A percentile compares a stretch with the other conserved stretches of the same genome.
phyloP scores from a whole-genome alignment of 2,888 invertebrate genomes.

The Amblyteles armatorius region DNA sequence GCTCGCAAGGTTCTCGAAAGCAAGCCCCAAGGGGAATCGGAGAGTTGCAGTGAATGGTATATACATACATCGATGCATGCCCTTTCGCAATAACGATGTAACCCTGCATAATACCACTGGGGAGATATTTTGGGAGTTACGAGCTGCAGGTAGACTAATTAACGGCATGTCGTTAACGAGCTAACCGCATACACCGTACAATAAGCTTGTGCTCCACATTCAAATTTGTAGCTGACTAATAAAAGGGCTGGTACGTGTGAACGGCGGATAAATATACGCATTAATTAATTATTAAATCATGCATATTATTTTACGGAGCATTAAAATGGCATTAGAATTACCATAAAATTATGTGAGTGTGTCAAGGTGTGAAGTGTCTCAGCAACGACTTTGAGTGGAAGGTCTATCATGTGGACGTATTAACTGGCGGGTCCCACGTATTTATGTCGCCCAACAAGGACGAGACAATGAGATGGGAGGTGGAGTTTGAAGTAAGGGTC shows the following conservation, averaged over 20 bases:
- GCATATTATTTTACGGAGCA: not conserved
- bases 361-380: not conserved
- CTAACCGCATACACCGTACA: constrained; percentile 47
- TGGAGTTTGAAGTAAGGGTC: constrained; percentile 42
- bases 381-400: not conserved
- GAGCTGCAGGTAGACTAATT: constrained; percentile 72
- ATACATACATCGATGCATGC: constrained; percentile 14
- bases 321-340: not conserved
- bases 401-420: not conserved
- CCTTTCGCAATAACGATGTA: constrained; percentile 54
- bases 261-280: constrained; percentile 2
- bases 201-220: constrained; percentile 43
- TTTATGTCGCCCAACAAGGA: constrained; percentile 15
- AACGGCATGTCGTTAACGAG: constrained; percentile 71
- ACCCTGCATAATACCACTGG: constrained; percentile 43
- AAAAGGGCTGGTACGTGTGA: constrained; percentile 36
- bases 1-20: constrained; percentile 4
- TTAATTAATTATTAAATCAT: constrained; percentile 29
- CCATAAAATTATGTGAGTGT: not conserved
- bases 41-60: constrained; percentile 8
- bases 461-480: constrained; percentile 5
- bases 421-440: not conserved
- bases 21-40: constrained; percentile 10
- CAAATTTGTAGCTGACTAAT: constrained; percentile 47
- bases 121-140: constrained; percentile 69